These are phyloP conservation scores for Poecilia wingei DNA, from an alignment of 2,797 vertebrate genomes.

Conservation along the genomic window DNA sequence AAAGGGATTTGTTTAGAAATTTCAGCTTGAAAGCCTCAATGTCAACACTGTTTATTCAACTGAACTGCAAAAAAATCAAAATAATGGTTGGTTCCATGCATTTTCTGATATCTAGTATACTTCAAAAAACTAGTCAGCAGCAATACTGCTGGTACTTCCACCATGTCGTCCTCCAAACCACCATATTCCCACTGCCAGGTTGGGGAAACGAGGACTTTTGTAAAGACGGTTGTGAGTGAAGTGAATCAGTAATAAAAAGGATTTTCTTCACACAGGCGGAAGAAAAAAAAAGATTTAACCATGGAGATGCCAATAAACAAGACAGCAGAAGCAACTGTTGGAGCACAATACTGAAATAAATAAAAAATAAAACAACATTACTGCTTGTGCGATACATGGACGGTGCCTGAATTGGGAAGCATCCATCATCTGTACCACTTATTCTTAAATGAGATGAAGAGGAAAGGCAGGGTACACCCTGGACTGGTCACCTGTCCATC, in stretches of 20 bases:
- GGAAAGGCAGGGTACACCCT: too few relatives aligned
- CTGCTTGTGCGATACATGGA: neutral
- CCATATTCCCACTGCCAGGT: neutral
- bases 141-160: too few relatives aligned
- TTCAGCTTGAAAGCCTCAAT: neutral
- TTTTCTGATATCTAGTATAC: neutral
- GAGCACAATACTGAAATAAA: neutral
- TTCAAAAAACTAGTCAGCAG: neutral
- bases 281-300: neutral
- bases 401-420: neutral
- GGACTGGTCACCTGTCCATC: too few relatives aligned
- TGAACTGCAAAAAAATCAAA: neutral
- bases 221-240: neutral
- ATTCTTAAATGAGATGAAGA: too few relatives aligned
- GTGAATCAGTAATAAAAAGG: neutral
- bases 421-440: too few relatives aligned
- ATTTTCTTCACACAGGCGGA: neutral
- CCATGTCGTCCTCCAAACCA: neutral
- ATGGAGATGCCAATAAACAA: neutral
- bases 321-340: neutral
- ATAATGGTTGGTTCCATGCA: neutral
- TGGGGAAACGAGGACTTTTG: neutral
- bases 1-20: neutral
- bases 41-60: neutral
- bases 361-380: neutral